These are phyloP conservation scores for Sebastes trivittatus DNA, from an alignment of 2,797 vertebrate species.

Conservation along the genomic window DNA sequence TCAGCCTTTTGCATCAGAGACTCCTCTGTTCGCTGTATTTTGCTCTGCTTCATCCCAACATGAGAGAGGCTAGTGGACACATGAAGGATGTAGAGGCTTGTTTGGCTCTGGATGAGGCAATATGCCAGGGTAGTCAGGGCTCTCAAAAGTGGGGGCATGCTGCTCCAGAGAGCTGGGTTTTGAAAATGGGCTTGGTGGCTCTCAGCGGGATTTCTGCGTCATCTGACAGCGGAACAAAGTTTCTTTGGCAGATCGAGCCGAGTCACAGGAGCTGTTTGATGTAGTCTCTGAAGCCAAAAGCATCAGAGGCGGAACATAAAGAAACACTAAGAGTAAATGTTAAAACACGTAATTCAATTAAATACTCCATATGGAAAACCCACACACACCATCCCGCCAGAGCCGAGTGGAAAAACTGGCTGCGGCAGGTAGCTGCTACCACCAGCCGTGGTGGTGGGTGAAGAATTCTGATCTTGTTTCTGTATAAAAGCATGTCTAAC, in stretches of 20 bases:
- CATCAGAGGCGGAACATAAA: constrained; percentile 38
- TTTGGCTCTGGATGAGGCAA: constrained; percentile 70
- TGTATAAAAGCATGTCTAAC: constrained; percentile 46
- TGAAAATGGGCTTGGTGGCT: constrained; percentile 63
- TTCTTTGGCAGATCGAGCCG: constrained; percentile 49
- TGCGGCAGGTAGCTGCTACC: constrained; percentile 19
- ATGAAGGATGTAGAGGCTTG: constrained; percentile 59
- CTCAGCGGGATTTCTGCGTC: constrained; percentile 66
- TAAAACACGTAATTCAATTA: constrained; percentile 40
- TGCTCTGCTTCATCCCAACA: constrained; percentile 55
- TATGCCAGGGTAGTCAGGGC: constrained; percentile 45
- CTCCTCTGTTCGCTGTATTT: constrained; percentile 34
- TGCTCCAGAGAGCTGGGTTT: constrained; percentile 48
- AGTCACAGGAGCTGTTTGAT: constrained; percentile 56
- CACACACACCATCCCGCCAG: background rate
- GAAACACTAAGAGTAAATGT: constrained; percentile 8
- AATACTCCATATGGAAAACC: constrained; percentile 24
- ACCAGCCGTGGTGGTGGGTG: constrained; percentile 18
- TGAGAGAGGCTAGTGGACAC: constrained; percentile 54
- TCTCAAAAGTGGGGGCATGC: constrained; percentile 56
- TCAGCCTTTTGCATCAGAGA: constrained; percentile 74
- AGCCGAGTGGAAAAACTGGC: constrained; percentile 22
- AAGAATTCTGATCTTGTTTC: constrained; percentile 46
- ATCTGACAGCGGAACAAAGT: constrained; percentile 73
- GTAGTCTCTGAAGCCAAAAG: constrained; percentile 49